A percentile compares a stretch with the other conserved stretches of the same genome.
Conservation (phyloP, 92 coral and sea anemone genomes). For the Siderastrea radians region DNA sequence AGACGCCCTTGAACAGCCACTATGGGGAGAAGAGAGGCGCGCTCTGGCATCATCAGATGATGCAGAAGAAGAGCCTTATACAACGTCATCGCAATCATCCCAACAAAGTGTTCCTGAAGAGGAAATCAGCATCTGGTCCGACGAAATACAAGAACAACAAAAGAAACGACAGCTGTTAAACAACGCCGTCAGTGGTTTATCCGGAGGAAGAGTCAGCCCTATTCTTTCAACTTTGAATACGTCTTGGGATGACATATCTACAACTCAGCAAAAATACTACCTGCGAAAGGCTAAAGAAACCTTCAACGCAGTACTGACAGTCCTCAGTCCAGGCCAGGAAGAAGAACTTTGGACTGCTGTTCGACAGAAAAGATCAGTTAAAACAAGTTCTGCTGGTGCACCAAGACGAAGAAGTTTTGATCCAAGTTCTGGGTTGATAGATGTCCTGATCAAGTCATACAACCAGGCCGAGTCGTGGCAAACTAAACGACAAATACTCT, state of each 20-base stretch:
- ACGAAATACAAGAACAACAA: slow-evolving; percentile 66
- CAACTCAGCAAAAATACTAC: slow-evolving; percentile 64
- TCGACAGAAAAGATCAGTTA: slow-evolving; percentile 23
- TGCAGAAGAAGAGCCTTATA: not conserved
- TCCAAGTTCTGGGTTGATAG: slow-evolving; percentile 44
- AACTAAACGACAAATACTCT: slow-evolving; percentile 65
- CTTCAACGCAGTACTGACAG: slow-evolving; percentile 54
- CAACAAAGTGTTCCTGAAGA: slow-evolving; percentile 56
- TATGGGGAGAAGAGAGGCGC: too few relatives aligned
- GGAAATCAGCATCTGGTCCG: slow-evolving; percentile 71
- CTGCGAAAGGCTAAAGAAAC: slow-evolving; percentile 61
- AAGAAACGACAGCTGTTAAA: slow-evolving; percentile 44
- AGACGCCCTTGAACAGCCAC: too few relatives aligned
- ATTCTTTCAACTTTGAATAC: slow-evolving; percentile 72
- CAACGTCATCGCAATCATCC: slow-evolving; percentile 46
- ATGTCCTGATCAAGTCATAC: slow-evolving; percentile 63
- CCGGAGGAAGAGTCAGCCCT: slow-evolving; percentile 47
- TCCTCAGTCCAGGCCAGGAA: slow-evolving; percentile 72
- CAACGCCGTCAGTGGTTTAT: slow-evolving; percentile 34
- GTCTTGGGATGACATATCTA: slow-evolving; percentile 65
- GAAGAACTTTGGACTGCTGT: slow-evolving; percentile 67
- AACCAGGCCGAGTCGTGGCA: slow-evolving; percentile 66
- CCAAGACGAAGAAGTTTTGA: slow-evolving; percentile 39
- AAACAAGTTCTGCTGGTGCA: not conserved
- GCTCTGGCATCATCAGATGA: too few relatives aligned